Evolutionary conservation across 2,888 invertebrate species (phyloP), one percentile per base, ranked within the genome.

Genomic region (Acrocera orbiculus): DNA sequence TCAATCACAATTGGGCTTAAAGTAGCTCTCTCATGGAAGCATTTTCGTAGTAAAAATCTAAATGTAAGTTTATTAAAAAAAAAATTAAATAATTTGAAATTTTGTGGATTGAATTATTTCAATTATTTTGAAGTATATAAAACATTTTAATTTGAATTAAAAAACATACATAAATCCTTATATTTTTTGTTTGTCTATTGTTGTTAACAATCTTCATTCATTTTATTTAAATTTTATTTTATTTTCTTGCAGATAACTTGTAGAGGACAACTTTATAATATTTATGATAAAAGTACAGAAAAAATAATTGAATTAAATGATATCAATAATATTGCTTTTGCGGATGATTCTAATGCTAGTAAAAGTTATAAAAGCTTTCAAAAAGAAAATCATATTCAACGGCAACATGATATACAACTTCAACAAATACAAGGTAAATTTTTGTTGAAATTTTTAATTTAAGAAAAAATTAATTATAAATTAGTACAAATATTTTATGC

Each of bases 341-440:
- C 40, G 22, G 37, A 31, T 16, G 32, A 37, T 22, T 40, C 34
- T 19, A 34, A 35, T 27, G 35, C 39, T 29, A 33, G 32, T 22
- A n/a, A n/a, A n/a, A n/a, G n/a, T n/a, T n/a, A n/a, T n/a, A n/a
- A n/a, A n/a, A n/a, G n/a, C n/a, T n/a, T n/a, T n/a, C 17, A 29
- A 15, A 36, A 40, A 28, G 39, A 39, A 29, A 30, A 26, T 11
- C 30, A 30, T 23, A 23, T 27, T 13, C 5, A 2, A 5, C 38
- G 36, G 19, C 25, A 32, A 19, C 20, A 36, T 11, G 40, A 42
- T 33, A 33, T 42, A 28, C 34, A 37, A 33, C 40, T 42, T 40
- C 42, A 42, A 34, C 42, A 42, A 35, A 40, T 42, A 16, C 39
- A 39, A 37, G 42, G 39, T 38, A 29, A 38, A 22, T n/a, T n/a